Percentiles rank a stretch among this genome's conserved stretches.
phyloP scores from a whole-genome alignment of 2,888 invertebrate species.

The Hydraecia micacea region DNA sequence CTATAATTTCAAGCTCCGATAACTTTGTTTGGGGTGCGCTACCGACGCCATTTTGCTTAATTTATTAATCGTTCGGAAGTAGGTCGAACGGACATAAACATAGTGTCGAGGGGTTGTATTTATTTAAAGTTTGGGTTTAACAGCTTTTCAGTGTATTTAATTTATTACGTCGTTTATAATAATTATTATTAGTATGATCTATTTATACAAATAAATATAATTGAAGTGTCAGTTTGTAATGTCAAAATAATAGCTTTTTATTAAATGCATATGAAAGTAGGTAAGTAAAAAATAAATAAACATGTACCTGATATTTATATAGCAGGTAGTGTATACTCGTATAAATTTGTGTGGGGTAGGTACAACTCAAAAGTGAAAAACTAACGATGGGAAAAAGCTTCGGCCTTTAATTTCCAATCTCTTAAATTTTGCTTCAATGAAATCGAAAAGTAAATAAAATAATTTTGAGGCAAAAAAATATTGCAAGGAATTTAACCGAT shows the following conservation, averaged over 20 bases:
- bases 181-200: no score
- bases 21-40: conserved; percentile 49
- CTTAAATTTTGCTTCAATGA: conserved; percentile 22
- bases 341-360: no score
- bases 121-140: conserved; percentile 5
- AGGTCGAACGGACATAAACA: conserved; percentile 34
- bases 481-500: conserved; percentile 29
- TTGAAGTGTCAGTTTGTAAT: no score
- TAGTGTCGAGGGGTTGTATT: conserved; percentile 15
- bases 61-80: conserved; percentile 49
- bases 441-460: conserved; percentile 22
- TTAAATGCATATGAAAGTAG: no score
- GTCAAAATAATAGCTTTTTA: no score
- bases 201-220: no score
- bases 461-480: conserved; percentile 24
- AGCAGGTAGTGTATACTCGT: no score
- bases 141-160: background rate
- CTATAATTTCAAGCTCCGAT: conserved; percentile 55
- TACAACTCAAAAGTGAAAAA: no score
- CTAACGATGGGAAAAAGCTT: background rate
- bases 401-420: conserved; percentile 20
- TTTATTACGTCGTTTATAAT: background rate
- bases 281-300: no score
- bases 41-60: conserved; percentile 48
- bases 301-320: no score